These are phyloP conservation scores for Cephus rjabovi DNA, from an alignment of 2,888 invertebrate genomes.

Conservation along the genomic window DNA sequence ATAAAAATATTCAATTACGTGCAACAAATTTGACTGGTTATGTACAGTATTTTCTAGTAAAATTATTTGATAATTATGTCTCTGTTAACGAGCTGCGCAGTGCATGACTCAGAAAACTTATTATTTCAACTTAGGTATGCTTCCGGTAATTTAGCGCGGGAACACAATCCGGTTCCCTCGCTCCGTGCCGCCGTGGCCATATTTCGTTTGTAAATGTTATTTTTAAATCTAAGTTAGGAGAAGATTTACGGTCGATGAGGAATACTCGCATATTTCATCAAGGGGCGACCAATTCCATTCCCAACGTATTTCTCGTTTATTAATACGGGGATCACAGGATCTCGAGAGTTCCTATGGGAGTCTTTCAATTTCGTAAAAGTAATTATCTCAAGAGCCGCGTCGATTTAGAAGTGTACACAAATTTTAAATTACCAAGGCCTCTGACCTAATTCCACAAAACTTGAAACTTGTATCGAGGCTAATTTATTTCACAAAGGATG, in stretches of 20 bases:
- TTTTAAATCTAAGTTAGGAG: constrained; percentile 26
- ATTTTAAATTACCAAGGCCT: background rate
- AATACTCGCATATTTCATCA: background rate
- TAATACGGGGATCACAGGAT: background rate
- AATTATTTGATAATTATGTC: background rate
- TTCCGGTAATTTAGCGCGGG: constrained; percentile 18
- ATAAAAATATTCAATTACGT: background rate
- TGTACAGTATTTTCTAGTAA: background rate
- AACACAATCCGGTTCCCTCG: constrained; percentile 30
- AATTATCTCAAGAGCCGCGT: background rate
- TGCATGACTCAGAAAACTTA: constrained; percentile 19
- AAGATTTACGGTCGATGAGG: background rate
- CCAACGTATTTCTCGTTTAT: background rate
- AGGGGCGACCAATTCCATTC: background rate
- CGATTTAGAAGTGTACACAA: background rate
- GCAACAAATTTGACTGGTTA: background rate
- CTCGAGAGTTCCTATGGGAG: background rate
- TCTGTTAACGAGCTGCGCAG: background rate
- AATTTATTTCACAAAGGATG: background rate
- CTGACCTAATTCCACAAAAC: background rate
- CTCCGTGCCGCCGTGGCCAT: constrained; percentile 20
- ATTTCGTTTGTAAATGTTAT: constrained; percentile 31
- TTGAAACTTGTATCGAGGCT: background rate
- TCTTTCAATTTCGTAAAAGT: background rate
- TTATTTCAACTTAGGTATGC: constrained; percentile 23